Percentiles rank a stretch among this genome's conserved stretches.
These are phyloP conservation scores for Synergus gifuensis DNA, from an alignment of 2,888 invertebrate genomes.

Conservation along the genomic window DNA sequence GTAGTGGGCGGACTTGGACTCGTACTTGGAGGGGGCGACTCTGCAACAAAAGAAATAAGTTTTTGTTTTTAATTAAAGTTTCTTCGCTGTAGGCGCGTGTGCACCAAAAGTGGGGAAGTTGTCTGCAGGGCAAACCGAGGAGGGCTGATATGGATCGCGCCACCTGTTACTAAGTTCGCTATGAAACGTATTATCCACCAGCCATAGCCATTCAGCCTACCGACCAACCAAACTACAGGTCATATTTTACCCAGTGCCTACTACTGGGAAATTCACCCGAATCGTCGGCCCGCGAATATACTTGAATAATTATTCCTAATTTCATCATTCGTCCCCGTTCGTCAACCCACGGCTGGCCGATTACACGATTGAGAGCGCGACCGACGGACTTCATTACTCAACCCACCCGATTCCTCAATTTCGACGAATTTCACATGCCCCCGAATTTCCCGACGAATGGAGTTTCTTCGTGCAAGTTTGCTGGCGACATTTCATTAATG, in stretches of 20 bases:
- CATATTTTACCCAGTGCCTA: conserved; percentile 70
- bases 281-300: conserved; percentile 59
- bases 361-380: conserved; percentile 22
- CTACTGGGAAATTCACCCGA: conserved; percentile 27
- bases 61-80: conserved; percentile 72
- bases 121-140: conserved; percentile 44
- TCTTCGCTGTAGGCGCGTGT: conserved; percentile 43
- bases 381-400: conserved; percentile 37
- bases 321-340: conserved; percentile 65
- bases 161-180: conserved; percentile 76
- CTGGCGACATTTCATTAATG: neutral
- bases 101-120: conserved; percentile 23
- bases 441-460: neutral
- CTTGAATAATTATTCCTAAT: conserved; percentile 74
- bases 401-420: conserved; percentile 33
- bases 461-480: neutral
- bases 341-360: neutral
- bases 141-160: conserved; percentile 73
- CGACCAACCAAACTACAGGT: conserved; percentile 68
- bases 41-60: conserved; percentile 78
- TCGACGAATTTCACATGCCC: neutral
- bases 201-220: conserved; percentile 50
- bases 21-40: conserved; percentile 89
- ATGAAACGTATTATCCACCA: conserved; percentile 72
- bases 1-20: conserved; percentile 88